phyloP scores from a whole-genome alignment of 2,888 invertebrate species.

The Nasonovia ribisnigri region DNA sequence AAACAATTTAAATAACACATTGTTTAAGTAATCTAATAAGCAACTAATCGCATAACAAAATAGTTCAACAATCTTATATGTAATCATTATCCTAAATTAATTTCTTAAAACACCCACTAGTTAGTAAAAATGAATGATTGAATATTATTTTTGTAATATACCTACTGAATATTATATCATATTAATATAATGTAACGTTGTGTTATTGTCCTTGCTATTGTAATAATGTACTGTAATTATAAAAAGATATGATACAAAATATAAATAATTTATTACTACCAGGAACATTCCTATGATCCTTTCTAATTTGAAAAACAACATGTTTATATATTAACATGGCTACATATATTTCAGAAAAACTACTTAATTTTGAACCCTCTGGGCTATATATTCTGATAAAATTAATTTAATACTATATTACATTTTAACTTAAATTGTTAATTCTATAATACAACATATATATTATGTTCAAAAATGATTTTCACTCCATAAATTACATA shows the following conservation, averaged over 20 bases:
- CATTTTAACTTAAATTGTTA: not conserved
- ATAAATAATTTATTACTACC: not conserved
- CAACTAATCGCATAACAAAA: not conserved
- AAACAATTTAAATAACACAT: not conserved
- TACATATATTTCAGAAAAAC: not conserved
- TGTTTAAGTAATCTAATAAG: not conserved
- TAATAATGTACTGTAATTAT: not conserved
- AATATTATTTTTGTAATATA: conserved; percentile 13
- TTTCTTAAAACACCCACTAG: not conserved
- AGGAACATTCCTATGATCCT: not conserved
- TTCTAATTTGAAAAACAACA: conserved; percentile 1
- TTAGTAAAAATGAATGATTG: not conserved
- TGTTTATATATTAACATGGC: not conserved
- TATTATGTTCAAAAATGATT: not conserved
- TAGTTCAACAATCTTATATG: not conserved
- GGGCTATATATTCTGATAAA: not conserved
- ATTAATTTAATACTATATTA: not conserved
- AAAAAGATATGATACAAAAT: not conserved
- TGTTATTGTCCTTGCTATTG: not conserved
- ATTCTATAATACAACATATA: not conserved
- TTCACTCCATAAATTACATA: not conserved
- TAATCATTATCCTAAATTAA: not conserved
- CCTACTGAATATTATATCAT: not conserved
- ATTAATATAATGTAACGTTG: not conserved
- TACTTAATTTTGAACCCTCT: not conserved